Evolutionary conservation across 2,888 invertebrate genomes (phyloP).

Genomic region (Pristionchus entomophagus): DNA sequence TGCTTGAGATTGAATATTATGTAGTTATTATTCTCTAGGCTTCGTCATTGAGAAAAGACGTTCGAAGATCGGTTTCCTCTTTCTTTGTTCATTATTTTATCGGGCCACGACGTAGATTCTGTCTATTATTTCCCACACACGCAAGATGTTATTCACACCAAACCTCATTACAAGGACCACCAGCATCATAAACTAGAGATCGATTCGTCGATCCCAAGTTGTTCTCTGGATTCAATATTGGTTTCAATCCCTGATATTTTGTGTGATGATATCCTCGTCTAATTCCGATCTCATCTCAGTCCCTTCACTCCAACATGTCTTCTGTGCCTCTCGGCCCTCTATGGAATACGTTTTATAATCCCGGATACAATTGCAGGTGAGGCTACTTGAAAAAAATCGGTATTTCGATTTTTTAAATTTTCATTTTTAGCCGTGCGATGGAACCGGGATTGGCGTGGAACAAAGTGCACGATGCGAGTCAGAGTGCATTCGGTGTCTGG

Average conservation of each 20-base stretch:
- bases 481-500: background rate
- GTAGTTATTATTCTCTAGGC: no score
- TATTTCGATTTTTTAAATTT: background rate
- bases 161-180: background rate
- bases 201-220: background rate
- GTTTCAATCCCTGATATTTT: background rate
- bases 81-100: background rate
- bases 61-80: background rate
- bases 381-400: no score
- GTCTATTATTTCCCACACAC: background rate
- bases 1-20: no score
- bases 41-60: background rate
- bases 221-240: background rate
- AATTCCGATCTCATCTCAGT: constrained; percentile 3
- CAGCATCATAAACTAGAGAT: background rate
- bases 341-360: background rate
- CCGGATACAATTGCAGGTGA: constrained; percentile 6
- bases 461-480: background rate
- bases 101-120: no score
- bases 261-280: background rate
- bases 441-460: background rate
- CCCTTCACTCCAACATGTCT: background rate
- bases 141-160: background rate
- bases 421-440: background rate
- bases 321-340: background rate